Evolutionary conservation across 2,888 invertebrate genomes (phyloP).

Genomic region (Pasiphila rectangulata): DNA sequence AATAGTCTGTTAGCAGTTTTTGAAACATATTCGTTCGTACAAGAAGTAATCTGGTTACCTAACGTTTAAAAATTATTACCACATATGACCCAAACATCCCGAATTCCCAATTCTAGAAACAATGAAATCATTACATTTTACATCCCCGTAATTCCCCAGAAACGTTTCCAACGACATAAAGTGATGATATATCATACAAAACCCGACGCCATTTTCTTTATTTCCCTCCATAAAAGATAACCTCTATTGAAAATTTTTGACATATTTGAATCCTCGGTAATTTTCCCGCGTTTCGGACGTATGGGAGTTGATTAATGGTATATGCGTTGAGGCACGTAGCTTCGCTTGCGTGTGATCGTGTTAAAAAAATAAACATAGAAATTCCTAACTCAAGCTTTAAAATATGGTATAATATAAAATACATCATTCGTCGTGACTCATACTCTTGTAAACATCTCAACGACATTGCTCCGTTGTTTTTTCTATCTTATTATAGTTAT

Average conservation of each 20-base stretch:
- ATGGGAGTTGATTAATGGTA: conserved; percentile 18
- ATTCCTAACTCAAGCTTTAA: no score
- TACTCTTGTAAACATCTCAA: no score
- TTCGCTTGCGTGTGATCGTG: background rate
- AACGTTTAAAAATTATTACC: no score
- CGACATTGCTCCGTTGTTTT: no score
- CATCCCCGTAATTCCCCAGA: conserved; percentile 12
- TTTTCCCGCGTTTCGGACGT: conserved; percentile 20
- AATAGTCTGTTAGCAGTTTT: no score
- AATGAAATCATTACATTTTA: conserved; percentile 6
- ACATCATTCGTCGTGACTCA: no score
- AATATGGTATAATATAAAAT: no score
- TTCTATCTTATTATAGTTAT: no score
- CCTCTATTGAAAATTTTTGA: conserved; percentile 36
- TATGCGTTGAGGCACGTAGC: conserved; percentile 14
- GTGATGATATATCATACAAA: conserved; percentile 31
- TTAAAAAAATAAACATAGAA: background rate
- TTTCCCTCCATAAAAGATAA: conserved; percentile 35
- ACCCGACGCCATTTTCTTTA: conserved; percentile 35
- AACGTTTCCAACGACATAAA: conserved; percentile 31
- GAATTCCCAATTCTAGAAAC: no score
- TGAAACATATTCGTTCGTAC: no score
- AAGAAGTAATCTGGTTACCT: no score
- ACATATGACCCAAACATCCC: no score
- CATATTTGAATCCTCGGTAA: conserved; percentile 33